These are phyloP conservation scores for Allolobophora icterica DNA, from an alignment of 2,888 invertebrate genomes.

Conservation along the genomic window DNA sequence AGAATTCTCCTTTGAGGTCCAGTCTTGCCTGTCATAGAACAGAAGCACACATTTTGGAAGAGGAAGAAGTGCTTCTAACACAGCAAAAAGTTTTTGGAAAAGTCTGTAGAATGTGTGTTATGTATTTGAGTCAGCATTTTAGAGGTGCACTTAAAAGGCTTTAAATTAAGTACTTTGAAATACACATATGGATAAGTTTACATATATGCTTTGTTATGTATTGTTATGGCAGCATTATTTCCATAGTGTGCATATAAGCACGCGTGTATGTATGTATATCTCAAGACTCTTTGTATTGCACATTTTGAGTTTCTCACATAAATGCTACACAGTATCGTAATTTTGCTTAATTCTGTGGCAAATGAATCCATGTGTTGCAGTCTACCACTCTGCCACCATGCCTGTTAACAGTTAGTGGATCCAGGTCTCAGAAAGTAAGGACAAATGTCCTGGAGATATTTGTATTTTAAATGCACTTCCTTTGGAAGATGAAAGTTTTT, in stretches of 20 bases:
- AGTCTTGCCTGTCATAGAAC: background rate
- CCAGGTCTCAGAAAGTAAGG: background rate
- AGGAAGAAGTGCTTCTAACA: background rate
- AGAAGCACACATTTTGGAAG: background rate
- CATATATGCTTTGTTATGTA: background rate
- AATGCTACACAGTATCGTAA: too few species aligned
- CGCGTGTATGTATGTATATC: too few species aligned
- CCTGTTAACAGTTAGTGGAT: background rate
- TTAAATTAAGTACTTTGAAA: background rate
- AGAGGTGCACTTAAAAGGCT: background rate
- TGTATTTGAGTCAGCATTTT: background rate
- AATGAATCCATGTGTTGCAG: background rate
- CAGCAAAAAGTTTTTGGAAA: too few species aligned
- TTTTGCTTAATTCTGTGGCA: background rate
- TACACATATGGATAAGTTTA: background rate
- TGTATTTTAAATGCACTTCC: background rate
- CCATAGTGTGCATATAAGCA: too few species aligned
- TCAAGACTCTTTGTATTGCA: too few species aligned
- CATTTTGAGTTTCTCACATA: too few species aligned
- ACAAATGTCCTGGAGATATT: background rate
- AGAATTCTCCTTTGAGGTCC: background rate
- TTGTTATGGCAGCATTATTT: too few species aligned
- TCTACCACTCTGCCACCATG: background rate
- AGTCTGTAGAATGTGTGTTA: too few species aligned
- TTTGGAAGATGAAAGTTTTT: background rate